A percentile compares a stretch with the other conserved stretches of the same genome.
phyloP scores from a whole-genome alignment of 2,113 vertebrate genomes.

The Semicossyphus pulcher region DNA sequence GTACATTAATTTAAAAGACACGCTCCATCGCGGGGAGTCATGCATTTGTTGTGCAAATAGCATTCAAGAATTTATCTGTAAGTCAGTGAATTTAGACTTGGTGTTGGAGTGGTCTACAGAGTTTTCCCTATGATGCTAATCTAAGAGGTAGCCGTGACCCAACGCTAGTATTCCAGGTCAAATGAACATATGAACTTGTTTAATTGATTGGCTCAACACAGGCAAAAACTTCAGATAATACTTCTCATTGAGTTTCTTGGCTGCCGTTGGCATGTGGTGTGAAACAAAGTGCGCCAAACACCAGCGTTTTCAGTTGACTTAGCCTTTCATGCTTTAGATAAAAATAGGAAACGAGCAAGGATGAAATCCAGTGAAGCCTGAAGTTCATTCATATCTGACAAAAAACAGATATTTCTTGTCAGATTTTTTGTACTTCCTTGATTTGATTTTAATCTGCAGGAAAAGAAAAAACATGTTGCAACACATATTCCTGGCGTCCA shows the following conservation, averaged over 20 bases:
- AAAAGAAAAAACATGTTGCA: constrained; percentile 62
- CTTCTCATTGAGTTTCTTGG: constrained; percentile 8
- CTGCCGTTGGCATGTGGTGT: background rate
- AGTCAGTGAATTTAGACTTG: background rate
- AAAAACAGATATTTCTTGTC: constrained; percentile 37
- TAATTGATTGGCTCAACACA: constrained; percentile 18
- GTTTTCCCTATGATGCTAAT: too few relatives aligned
- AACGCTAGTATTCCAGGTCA: background rate
- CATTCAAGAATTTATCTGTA: background rate
- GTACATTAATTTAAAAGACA: too few relatives aligned
- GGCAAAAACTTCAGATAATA: background rate
- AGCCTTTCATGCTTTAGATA: constrained; percentile 35
- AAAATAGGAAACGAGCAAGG: constrained; percentile 44
- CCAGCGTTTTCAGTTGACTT: background rate
- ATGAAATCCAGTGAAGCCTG: constrained; percentile 45
- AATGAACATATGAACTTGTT: constrained; percentile 17
- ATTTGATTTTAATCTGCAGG: constrained; percentile 52
- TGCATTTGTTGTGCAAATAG: too few relatives aligned
- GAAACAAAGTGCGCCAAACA: constrained; percentile 18
- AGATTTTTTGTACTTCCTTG: constrained; percentile 47
- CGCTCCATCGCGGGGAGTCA: too few relatives aligned
- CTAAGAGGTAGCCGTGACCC: too few relatives aligned
- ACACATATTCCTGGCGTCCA: constrained; percentile 30
- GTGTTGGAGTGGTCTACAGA: too few relatives aligned
- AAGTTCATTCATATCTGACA: constrained; percentile 44